Percentiles rank a stretch among this genome's conserved stretches.
phyloP scores from a whole-genome alignment of 2,797 vertebrate species.

The Simalia tracyae region DNA sequence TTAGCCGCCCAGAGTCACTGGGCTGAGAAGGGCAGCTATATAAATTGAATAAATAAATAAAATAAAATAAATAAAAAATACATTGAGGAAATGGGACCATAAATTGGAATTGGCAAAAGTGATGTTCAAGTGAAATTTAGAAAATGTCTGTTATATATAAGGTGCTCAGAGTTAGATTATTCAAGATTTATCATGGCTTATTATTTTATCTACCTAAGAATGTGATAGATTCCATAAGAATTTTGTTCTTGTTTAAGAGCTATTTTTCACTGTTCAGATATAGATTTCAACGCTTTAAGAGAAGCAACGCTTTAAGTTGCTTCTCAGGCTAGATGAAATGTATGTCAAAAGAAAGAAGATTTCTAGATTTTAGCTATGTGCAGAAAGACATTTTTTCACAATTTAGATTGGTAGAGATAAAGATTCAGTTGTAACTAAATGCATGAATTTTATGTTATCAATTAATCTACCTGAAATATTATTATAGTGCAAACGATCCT shows the following conservation, averaged over 20 bases:
- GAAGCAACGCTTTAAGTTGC: background rate
- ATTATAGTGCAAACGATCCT: background rate
- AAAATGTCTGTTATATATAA: background rate
- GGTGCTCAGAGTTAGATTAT: slow-evolving; percentile 15
- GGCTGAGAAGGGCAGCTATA: too few relatives aligned
- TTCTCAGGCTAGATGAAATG: background rate
- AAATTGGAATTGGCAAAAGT: background rate
- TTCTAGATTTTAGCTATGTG: background rate
- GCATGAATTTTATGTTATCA: background rate
- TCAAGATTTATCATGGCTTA: slow-evolving; percentile 8
- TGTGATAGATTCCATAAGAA: background rate
- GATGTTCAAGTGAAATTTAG: slow-evolving; percentile 2
- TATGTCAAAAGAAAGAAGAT: background rate
- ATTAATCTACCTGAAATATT: background rate
- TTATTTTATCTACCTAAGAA: background rate
- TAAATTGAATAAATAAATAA: too few relatives aligned
- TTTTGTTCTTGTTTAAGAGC: background rate
- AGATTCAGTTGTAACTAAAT: background rate
- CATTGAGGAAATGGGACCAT: too few relatives aligned
- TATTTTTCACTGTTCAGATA: slow-evolving; percentile 3
- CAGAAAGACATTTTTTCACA: background rate
- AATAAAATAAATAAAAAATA: too few relatives aligned
- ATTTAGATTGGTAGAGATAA: background rate
- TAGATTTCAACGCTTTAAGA: slow-evolving; percentile 7
- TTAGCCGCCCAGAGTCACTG: too few relatives aligned